phyloP scores from a whole-genome alignment of 2,888 invertebrate genomes.

The Orthosia cruda region DNA sequence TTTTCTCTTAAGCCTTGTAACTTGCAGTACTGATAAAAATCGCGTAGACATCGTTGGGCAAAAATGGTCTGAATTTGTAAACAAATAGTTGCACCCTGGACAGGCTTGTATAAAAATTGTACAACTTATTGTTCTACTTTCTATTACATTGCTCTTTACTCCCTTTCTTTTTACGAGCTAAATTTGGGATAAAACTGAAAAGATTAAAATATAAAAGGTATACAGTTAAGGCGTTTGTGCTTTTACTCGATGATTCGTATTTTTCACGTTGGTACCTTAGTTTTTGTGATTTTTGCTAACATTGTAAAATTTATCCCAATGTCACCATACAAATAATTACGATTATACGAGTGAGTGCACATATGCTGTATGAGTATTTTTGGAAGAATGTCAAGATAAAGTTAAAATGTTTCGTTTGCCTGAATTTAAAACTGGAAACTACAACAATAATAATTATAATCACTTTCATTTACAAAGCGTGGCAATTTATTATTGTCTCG shows the following conservation, averaged over 20 bases:
- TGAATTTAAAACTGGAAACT: too few relatives aligned
- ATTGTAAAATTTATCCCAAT: too few relatives aligned
- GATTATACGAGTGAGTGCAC: too few relatives aligned
- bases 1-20: constrained; percentile 4
- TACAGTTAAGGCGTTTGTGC: too few relatives aligned
- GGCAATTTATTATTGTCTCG: not conserved
- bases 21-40: constrained; percentile 47
- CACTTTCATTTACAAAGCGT: not conserved
- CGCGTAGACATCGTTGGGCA: constrained; percentile 43
- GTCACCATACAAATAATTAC: too few relatives aligned
- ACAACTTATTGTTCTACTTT: constrained; percentile 15
- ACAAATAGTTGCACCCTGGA: constrained; percentile 31
- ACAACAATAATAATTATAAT: too few relatives aligned
- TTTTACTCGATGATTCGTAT: too few relatives aligned
- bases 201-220: too few relatives aligned
- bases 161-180: not conserved
- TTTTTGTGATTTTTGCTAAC: too few relatives aligned
- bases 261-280: too few relatives aligned
- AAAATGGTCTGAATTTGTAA: constrained; percentile 37
- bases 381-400: not conserved
- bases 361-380: too few relatives aligned
- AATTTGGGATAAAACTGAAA: not conserved
- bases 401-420: too few relatives aligned
- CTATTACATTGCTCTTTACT: not conserved
- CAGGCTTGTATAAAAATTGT: constrained; percentile 9